phyloP scores from a whole-genome alignment of 2,888 invertebrate genomes.

The Brachyptera risi region DNA sequence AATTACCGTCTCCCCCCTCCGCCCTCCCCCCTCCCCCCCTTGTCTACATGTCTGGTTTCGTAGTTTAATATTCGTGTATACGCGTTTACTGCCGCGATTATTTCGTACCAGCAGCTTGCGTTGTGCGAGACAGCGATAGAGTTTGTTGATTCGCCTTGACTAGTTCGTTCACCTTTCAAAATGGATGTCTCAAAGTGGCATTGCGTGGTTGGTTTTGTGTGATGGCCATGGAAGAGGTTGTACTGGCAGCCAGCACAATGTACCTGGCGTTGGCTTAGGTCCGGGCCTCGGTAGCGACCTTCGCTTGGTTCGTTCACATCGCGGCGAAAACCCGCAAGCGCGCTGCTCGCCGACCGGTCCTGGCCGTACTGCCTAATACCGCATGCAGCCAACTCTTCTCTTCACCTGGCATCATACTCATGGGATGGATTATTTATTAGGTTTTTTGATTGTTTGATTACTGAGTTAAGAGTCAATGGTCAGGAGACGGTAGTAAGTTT shows the following conservation, averaged over 20 bases:
- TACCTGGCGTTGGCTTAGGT: slow-evolving; percentile 20
- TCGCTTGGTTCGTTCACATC: slow-evolving; percentile 8
- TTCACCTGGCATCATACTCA: too few species aligned
- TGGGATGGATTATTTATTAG: too few species aligned
- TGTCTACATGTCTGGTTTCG: too few species aligned
- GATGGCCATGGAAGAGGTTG: slow-evolving; percentile 7
- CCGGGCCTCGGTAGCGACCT: slow-evolving; percentile 16
- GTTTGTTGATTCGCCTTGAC: slow-evolving; percentile 1
- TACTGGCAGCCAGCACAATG: not conserved
- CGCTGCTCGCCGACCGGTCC: not conserved
- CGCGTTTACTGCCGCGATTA: not conserved
- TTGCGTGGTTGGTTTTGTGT: not conserved
- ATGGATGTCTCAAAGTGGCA: not conserved
- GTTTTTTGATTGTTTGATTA: too few species aligned
- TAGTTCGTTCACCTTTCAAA: slow-evolving; percentile 3
- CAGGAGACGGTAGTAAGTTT: too few species aligned
- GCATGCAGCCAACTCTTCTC: slow-evolving; percentile 1
- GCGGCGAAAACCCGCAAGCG: slow-evolving; percentile 8
- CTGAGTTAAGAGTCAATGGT: too few species aligned
- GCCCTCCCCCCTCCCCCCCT: too few species aligned
- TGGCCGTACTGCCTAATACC: slow-evolving; percentile 9
- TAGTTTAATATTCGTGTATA: not conserved
- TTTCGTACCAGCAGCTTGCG: not conserved
- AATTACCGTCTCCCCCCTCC: too few species aligned
- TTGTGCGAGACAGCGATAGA: too few species aligned